phyloP scores from a whole-genome alignment of 2,113 vertebrate genomes.

The Microcebus lehilahytsara region DNA sequence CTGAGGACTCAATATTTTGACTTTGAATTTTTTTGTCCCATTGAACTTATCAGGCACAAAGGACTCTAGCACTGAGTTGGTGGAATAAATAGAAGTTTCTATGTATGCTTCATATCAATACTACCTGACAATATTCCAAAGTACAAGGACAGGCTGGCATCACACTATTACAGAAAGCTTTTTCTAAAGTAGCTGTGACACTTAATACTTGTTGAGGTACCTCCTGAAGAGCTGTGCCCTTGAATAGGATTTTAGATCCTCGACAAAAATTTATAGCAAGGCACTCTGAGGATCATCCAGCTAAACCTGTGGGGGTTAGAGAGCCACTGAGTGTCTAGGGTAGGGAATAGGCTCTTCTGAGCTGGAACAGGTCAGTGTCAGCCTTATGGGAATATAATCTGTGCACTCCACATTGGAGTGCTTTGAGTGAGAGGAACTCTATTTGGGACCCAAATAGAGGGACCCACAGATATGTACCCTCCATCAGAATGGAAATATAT shows the following conservation, averaged over 20 bases:
- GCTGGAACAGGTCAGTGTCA: background rate
- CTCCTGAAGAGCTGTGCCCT: fast-evolving
- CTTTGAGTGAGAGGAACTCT: background rate
- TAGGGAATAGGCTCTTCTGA: background rate
- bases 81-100: background rate
- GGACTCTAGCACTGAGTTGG: background rate
- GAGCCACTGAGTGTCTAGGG: fast-evolving
- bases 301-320: background rate
- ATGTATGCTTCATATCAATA: background rate
- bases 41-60: too few relatives aligned
- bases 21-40: background rate
- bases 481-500: background rate
- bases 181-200: background rate
- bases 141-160: fast-evolving
- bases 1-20: background rate
- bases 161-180: background rate
- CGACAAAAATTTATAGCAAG: fast-evolving
- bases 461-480: fast-evolving
- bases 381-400: fast-evolving
- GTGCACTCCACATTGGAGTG: background rate
- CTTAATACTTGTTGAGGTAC: background rate
- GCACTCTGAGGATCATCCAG: background rate
- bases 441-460: too few relatives aligned
- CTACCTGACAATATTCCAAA: background rate
- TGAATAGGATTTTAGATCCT: background rate